Evolutionary conservation across 2,888 invertebrate species (phyloP), one percentile per base, ranked within the genome.

Genomic region (Ryuthela nishihirai): DNA sequence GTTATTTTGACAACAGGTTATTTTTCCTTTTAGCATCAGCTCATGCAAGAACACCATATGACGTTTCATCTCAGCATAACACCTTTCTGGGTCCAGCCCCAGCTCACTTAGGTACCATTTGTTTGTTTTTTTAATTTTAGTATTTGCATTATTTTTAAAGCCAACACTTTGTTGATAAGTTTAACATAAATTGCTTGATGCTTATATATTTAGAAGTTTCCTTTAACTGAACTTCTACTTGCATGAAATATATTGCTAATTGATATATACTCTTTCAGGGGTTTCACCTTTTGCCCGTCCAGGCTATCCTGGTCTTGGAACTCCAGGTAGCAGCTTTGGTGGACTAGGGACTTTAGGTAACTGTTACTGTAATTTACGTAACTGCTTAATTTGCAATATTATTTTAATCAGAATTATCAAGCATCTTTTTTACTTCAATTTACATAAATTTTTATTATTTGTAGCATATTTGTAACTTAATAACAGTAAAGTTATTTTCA

Each of bases 231-330:
- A n/a, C n/a, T n/a, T n/a, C n/a, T n/a, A n/a, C n/a, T n/a, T n/a
- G n/a, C n/a, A n/a, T n/a, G n/a, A n/a, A n/a, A n/a, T n/a, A n/a
- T n/a, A n/a, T 4, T 39, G 20, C 12, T 34, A 20, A 23, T 12
- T 36, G 17, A 25, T 49, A 20, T 42, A 7, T 32, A 17, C 20
- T 20, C 20, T 39, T 26, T 3, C 45, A 56, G 66, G 66, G 12
- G 56, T 66, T n/a, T 56, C 66, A 25, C 64, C 66, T n/a, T 65
- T 64, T 47, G 58, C 61, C 45, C 65, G 67, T 50, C 67, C 67
- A 47, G 61, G 46, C 44, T 67, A 67, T 54, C 64, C 64, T 35
- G 56, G 50, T 12, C 42, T 55, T 25, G 58, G 65, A 40, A 38
- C 63, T 24, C 61, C 65, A n/a, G 63, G 62, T 25, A 59, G 54